These are phyloP conservation scores for Takifugu ocellatus DNA, from an alignment of 2,797 vertebrate genomes.

Conservation along the genomic window DNA sequence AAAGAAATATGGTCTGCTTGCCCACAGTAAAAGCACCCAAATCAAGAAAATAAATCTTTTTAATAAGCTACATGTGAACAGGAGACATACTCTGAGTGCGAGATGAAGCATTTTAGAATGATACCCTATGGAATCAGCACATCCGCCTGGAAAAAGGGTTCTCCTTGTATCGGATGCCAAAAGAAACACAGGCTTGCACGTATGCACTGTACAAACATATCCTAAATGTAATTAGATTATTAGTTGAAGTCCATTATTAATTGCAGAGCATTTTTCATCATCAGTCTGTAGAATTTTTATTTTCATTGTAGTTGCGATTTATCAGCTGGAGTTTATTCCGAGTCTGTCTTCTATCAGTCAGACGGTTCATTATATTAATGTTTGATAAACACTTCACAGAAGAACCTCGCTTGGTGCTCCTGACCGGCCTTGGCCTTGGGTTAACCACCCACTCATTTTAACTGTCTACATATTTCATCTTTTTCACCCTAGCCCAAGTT, in stretches of 20 bases:
- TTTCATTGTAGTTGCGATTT: constrained; percentile 6
- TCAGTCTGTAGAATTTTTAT: constrained; percentile 29
- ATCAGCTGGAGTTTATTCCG: constrained; percentile 35
- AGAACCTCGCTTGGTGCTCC: constrained; percentile 11
- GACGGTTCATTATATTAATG: constrained; percentile 35
- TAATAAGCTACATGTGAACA: neutral
- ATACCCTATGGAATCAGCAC: neutral
- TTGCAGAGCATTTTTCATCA: neutral
- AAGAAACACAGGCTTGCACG: neutral
- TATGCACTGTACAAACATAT: neutral
- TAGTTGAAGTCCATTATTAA: neutral
- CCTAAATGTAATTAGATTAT: neutral
- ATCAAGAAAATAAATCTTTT: neutral
- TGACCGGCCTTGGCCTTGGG: constrained; percentile 15
- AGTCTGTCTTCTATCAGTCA: constrained; percentile 16
- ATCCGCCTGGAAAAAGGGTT: too few relatives aligned
- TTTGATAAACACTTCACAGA: constrained; percentile 27
- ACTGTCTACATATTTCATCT: constrained; percentile 46
- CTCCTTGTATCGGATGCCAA: neutral
- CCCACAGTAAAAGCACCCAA: neutral
- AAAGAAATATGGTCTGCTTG: neutral
- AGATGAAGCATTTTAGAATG: neutral
- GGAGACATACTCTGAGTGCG: neutral
- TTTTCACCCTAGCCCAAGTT: constrained; percentile 24
- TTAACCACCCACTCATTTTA: constrained; percentile 33